Base-by-base conservation (phyloP, 2,888 invertebrate genomes). In the Lycaena phlaeas region DNA sequence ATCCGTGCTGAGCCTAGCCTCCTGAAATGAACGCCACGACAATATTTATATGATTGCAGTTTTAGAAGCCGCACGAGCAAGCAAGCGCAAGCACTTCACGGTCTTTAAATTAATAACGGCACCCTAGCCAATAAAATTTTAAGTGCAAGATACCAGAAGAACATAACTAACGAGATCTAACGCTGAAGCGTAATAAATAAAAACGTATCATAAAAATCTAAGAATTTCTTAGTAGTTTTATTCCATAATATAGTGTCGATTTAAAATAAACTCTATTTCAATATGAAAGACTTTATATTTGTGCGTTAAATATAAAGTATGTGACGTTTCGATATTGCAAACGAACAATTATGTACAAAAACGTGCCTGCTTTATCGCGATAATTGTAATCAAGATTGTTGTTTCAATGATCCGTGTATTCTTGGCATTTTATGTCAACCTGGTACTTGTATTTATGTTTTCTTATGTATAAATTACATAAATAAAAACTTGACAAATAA, bases 351-450 rank as follows among this genome's bases (percentile, higher is more conserved):
- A 28, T 38, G 28, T n/a, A 25, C 17, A 39, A 39, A 39, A 39
- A 39, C 39, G 17, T 39, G 39, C 14, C 29, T 39, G 25, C 28
- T 41, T 17, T 46, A 41, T 43, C 38, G 39, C 40, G 37, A 43
- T 48, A 43, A 46, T 46, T 49, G 47, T 43, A 39, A 43, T 45
- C 46, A 44, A 48, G 45, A 49, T 41, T 45, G 43, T 48, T 48
- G 45, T 48, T 40, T 43, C 40, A 37, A 15, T 28, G 40, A 41
- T 41, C 41, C 27, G 37, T 39, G 36, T 27, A 27, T 44, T 44
- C 41, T 45, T 51, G 27, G 26, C 41, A 38, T 38, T 28, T 50
- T 42, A 42, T 52, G 50, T 7, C 15, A 39, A 45, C 50, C 48
- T 48, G 43, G 46, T 51, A 42, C 39, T 43, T 36, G 17, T 31